phyloP scores from a whole-genome alignment of 2,797 vertebrate species.

The Spondyliosoma cantharus region DNA sequence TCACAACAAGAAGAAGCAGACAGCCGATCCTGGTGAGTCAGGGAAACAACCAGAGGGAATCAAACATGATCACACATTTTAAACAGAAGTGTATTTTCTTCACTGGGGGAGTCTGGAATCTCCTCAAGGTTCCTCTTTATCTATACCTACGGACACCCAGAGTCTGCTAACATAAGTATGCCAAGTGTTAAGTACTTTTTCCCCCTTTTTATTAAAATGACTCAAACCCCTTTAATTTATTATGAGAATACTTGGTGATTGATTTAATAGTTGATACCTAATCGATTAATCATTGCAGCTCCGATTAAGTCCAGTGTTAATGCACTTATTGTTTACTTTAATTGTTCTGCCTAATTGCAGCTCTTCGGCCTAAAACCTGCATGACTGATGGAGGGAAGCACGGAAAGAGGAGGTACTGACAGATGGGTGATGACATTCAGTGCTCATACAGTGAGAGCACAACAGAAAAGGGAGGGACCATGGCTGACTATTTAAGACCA shows the following conservation, averaged over 20 bases:
- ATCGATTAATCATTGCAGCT: too few species aligned
- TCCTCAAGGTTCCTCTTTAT: too few species aligned
- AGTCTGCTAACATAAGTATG: too few species aligned
- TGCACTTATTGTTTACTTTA: neutral
- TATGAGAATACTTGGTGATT: too few species aligned
- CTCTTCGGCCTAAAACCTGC: slow-evolving; percentile 96
- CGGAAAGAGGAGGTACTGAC: slow-evolving; percentile 87
- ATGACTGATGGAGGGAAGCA: slow-evolving; percentile 87
- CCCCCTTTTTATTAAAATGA: too few species aligned
- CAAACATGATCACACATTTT: too few species aligned
- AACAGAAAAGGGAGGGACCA: neutral
- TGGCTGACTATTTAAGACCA: slow-evolving; percentile 22
- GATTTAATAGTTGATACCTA: too few species aligned
- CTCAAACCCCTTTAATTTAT: too few species aligned
- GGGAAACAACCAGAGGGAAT: neutral
- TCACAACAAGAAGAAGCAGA: slow-evolving; percentile 88
- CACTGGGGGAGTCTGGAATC: too few species aligned
- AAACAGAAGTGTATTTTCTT: too few species aligned
- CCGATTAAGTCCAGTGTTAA: neutral
- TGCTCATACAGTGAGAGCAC: neutral
- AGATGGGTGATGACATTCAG: neutral
- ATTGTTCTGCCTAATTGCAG: slow-evolving; percentile 74
- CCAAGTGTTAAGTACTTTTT: too few species aligned
- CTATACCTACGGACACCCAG: too few species aligned
- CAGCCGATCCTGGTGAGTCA: slow-evolving; percentile 89